Evolutionary conservation across 2,888 invertebrate genomes (phyloP).

Genomic region (Oeneis ivallda): DNA sequence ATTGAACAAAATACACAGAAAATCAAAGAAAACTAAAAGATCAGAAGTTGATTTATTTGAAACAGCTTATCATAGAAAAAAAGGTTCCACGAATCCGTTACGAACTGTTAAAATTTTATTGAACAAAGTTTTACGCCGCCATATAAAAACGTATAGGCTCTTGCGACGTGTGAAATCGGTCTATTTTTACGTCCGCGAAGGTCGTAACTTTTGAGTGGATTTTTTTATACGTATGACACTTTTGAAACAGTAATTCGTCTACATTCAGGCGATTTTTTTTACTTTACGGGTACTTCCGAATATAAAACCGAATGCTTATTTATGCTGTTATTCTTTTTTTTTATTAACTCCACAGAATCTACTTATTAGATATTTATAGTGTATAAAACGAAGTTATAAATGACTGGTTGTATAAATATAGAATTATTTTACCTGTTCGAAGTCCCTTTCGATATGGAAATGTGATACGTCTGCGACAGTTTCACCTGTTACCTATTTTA

Average conservation of each 20-base stretch:
- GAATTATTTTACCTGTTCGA: constrained; percentile 31
- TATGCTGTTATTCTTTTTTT: constrained; percentile 19
- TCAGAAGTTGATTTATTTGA: not conserved
- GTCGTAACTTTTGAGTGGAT: constrained; percentile 68
- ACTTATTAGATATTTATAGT: constrained; percentile 32
- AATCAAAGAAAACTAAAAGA: not conserved
- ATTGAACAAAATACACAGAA: not conserved
- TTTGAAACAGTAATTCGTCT: constrained; percentile 57
- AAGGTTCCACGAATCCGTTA: constrained; percentile 51
- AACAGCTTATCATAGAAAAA: constrained; percentile 39
- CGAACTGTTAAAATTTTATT: constrained; percentile 72
- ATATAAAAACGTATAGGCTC: constrained; percentile 67
- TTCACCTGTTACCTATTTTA: too few relatives aligned
- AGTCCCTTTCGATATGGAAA: constrained; percentile 35
- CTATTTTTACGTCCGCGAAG: constrained; percentile 69
- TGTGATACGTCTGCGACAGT: too few relatives aligned
- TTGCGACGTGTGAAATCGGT: constrained; percentile 73
- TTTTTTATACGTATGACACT: constrained; percentile 70
- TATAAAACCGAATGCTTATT: constrained; percentile 28
- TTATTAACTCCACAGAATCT: constrained; percentile 25
- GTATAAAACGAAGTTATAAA: constrained; percentile 27
- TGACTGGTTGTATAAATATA: constrained; percentile 29
- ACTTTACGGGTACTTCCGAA: constrained; percentile 18
- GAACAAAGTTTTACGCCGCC: constrained; percentile 65
- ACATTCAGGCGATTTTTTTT: constrained; percentile 23